Evolutionary conservation across 2,888 invertebrate genomes (phyloP).

Genomic region (Eledona agricola): DNA sequence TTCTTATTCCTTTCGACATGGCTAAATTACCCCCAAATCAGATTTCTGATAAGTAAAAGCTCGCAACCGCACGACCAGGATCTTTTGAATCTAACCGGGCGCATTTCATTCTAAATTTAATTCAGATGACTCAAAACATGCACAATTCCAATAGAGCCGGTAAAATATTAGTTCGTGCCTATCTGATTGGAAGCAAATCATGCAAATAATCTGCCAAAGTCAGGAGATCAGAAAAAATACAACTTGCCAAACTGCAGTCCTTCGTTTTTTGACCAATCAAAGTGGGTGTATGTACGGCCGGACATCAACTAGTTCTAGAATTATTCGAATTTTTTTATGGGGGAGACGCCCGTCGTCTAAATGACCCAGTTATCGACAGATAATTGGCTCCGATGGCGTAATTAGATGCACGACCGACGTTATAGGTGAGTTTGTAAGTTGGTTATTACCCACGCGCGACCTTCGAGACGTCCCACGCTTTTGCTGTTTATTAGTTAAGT

Average conservation of each 20-base stretch:
- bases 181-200: no score
- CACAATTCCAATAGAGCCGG: no score
- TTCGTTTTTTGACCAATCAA: conserved; percentile 23
- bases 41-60: neutral
- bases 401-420: conserved; percentile 13
- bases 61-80: no score
- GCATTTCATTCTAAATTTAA: no score
- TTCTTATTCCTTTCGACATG: conserved; percentile 20
- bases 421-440: conserved; percentile 20
- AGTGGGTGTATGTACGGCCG: conserved; percentile 25
- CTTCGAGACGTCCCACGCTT: conserved; percentile 31
- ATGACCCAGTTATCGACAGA: conserved; percentile 13
- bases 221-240: conserved; percentile 26
- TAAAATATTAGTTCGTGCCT: no score
- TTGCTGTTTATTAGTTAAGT: conserved; percentile 34
- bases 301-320: conserved; percentile 21
- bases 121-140: no score
- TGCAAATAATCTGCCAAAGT: conserved; percentile 2
- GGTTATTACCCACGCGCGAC: conserved; percentile 31
- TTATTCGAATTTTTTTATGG: no score
- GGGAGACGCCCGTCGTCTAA: conserved; percentile 1
- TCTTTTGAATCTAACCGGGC: no score
- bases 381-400: conserved; percentile 10
- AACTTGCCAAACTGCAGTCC: conserved; percentile 28
- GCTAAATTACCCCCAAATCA: conserved; percentile 7